Evolutionary conservation across 2,797 vertebrate species (phyloP), one percentile per base, ranked within the genome.

Genomic region (Enteromius unitaeniatus): DNA sequence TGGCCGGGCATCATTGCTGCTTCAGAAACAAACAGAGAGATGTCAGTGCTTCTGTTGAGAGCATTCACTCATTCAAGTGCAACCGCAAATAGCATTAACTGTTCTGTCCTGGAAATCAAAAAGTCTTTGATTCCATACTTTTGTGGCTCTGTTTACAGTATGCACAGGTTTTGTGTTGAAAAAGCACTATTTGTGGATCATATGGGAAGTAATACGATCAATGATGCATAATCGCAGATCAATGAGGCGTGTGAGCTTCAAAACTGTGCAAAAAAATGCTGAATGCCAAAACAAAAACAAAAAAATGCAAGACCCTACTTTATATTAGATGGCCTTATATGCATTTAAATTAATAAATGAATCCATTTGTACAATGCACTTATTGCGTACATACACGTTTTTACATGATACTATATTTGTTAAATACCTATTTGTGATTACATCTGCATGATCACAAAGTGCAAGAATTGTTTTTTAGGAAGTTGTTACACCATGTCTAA

Each of bases 1-100:
- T 99, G 97, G 93, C 97, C 97, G 87, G 97, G 97, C 97, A 98
- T 99, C 97, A 99, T 98, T 94, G 95, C 96, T 96, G 87, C 90
- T 93, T 45, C 4, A 45, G 53, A 77, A 19, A 81, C 17, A 79
- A 2, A 85, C 23, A 76, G 19, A 47, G n/a, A 82, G 1, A n/a
- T 26, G 55, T 26, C 47, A 40, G 23, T 28, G 7, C 8, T 74
- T 53, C n/a, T 47, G 42, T 34, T 5, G 31, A 2, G 5, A n/a
- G 26, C 3, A 31, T 73, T 62, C 28, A 28, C 23, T 23, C 6
- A 73, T 28, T n/a, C 8, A 47, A 37, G 7, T 81, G 13, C 11
- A 7, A 7, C 2, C 2, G 31, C 40, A 21, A 28, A 31, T 13
- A 0, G 1, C 19, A 55, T 23, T 15, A 3, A 23, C 23, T 10